Base-by-base conservation (phyloP, 2,888 invertebrate species). In the Lapara coniferarum region DNA sequence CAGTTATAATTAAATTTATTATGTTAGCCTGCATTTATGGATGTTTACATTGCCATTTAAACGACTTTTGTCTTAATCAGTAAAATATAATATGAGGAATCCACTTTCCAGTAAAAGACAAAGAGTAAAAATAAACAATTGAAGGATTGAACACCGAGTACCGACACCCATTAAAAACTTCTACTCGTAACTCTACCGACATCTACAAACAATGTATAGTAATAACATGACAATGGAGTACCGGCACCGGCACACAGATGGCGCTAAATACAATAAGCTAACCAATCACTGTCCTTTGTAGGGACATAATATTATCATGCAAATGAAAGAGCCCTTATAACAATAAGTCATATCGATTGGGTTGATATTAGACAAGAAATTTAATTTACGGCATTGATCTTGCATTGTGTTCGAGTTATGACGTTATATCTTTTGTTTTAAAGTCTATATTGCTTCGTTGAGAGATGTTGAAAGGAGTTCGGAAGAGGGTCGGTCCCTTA, bases 321-420 rank as follows among this genome's bases (percentile, higher is more conserved):
- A 63, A 63, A 63, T 63, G 46, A 49, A 63, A 63, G 63, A 63
- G 49, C 63, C 63, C 49, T 63, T 63, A 63, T 44, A 53, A 55
- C 67, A 55, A 55, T 66, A 53, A 52, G 66, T 53, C 37, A 67
- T 63, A 63, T 63, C 55, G 67, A 55, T 67, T 56, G 55, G 8
- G 67, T 37, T 70, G 76, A 69, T 75, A 68, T 75, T 79, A 78
- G 72, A 74, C 77, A 74, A 74, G 73, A 76, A 66, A 77, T 80
- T 74, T 73, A 78, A 78, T 77, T 78, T 78, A 80, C 63, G 49
- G 63, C 63, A 5, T 63, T 19, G 55, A 63, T 19, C 10, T 69
- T 30, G 46, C 69, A 51, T 56, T 66, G 66, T 56, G 56, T 53
- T 63, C 10, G 19, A 63, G 2, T 25, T 49, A 12, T 19, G 46